These are phyloP conservation scores for Pogonus chalceus DNA, from an alignment of 1,140 invertebrate species.

Conservation along the genomic window DNA sequence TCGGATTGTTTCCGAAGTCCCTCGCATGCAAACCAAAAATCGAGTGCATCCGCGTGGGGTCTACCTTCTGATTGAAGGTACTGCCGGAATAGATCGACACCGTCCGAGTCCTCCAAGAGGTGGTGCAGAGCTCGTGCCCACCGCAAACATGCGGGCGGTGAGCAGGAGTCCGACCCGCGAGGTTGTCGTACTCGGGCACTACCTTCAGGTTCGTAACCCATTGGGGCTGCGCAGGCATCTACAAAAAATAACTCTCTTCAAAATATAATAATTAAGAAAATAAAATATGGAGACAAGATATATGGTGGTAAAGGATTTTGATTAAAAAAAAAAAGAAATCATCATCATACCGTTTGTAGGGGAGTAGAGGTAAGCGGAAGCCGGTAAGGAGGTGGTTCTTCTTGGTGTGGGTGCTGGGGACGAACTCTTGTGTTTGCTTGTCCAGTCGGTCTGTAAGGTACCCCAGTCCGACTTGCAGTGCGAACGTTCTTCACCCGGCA, in stretches of 20 bases:
- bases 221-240: slow-evolving; percentile 8
- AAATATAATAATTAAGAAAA: not conserved
- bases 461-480: slow-evolving; percentile 26
- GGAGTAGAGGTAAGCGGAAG: not conserved
- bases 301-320: not conserved
- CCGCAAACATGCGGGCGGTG: slow-evolving; percentile 67
- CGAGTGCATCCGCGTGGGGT: slow-evolving; percentile 63
- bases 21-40: slow-evolving; percentile 88
- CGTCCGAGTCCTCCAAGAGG: slow-evolving; percentile 75
- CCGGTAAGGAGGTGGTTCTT: slow-evolving; percentile 16
- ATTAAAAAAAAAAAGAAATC: not conserved
- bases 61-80: slow-evolving; percentile 74
- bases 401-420: slow-evolving; percentile 23
- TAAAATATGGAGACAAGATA: not conserved
- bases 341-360: slow-evolving; percentile 14
- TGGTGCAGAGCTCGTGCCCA: slow-evolving; percentile 77
- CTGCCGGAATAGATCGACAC: slow-evolving; percentile 71
- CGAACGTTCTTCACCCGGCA: slow-evolving; percentile 31
- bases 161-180: slow-evolving; percentile 24
- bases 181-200: slow-evolving; percentile 5
- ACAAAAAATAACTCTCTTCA: not conserved
- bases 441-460: slow-evolving; percentile 20
- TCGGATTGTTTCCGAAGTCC: slow-evolving; percentile 73
- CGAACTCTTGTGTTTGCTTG: slow-evolving; percentile 19
- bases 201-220: slow-evolving; percentile 20